A percentile compares a stretch with the other conserved stretches of the same genome.
These are phyloP conservation scores for Nudaria mundana DNA, from an alignment of 2,888 invertebrate species.

Conservation along the genomic window DNA sequence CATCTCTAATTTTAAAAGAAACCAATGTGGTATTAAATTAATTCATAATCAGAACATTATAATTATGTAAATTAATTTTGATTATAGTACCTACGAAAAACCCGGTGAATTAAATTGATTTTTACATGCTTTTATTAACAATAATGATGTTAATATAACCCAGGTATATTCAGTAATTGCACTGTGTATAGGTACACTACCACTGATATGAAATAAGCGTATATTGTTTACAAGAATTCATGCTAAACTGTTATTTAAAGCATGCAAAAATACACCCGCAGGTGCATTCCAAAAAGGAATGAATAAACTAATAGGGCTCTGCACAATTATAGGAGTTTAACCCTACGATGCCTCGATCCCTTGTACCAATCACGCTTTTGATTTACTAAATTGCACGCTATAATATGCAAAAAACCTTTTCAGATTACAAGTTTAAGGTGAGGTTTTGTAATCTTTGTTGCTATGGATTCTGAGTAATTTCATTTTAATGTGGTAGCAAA, in stretches of 20 bases:
- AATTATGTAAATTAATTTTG: constrained; percentile 3
- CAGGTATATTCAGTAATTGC: constrained; percentile 11
- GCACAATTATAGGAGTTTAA: constrained; percentile 46
- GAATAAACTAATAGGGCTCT: constrained; percentile 35
- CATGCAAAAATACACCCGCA: constrained; percentile 18
- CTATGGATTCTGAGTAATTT: constrained; percentile 27
- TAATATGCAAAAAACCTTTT: constrained; percentile 63
- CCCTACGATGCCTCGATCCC: constrained; percentile 38
- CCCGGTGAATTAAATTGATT: constrained; percentile 3
- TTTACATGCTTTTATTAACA: too few relatives aligned
- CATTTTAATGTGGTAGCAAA: constrained; percentile 34
- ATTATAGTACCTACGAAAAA: too few relatives aligned
- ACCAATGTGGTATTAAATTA: background rate
- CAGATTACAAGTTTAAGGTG: constrained; percentile 40
- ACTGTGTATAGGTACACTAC: background rate
- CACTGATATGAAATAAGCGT: too few relatives aligned
- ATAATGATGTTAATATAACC: constrained; percentile 12
- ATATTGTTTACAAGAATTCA: too few relatives aligned
- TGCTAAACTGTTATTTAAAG: background rate
- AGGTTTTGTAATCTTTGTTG: constrained; percentile 34
- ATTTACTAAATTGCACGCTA: constrained; percentile 59
- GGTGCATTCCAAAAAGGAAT: constrained; percentile 30
- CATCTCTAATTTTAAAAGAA: background rate
- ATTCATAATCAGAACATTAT: background rate
- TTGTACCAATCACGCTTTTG: constrained; percentile 59